These are phyloP conservation scores for Pseudorhiza aurosa DNA, from an alignment of 30 jellyfish, hydroid and myxozoan species.

Conservation along the genomic window DNA sequence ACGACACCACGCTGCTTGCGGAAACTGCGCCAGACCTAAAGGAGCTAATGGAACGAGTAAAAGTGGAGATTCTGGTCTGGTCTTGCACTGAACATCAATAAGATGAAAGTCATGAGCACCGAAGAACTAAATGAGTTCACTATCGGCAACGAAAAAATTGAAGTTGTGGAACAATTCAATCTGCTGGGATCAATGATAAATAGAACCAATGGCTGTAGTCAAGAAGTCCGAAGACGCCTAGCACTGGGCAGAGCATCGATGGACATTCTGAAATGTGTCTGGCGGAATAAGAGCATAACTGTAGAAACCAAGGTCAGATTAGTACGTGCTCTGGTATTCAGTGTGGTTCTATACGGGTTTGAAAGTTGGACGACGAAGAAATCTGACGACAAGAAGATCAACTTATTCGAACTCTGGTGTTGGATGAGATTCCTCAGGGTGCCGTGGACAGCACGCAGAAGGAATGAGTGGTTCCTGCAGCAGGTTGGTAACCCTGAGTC, in stretches of 20 bases:
- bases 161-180: conserved; percentile 28
- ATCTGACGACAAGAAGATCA: not conserved
- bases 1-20: conserved; percentile 14
- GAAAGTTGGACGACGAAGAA: not conserved
- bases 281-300: too few species aligned
- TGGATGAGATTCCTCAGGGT: not conserved
- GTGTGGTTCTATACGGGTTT: not conserved
- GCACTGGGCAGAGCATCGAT: not conserved
- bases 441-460: conserved; percentile 1
- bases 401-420: not conserved
- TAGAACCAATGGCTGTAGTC: conserved; percentile 9
- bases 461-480: not conserved
- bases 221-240: not conserved
- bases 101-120: conserved; percentile 13
- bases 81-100: conserved; percentile 8
- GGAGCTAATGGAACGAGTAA: not conserved
- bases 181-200: conserved; percentile 40
- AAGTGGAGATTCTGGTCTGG: conserved; percentile 20
- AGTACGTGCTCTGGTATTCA: not conserved
- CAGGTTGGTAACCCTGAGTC: conserved; percentile 13
- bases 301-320: not conserved
- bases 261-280: too few species aligned
- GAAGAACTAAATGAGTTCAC: conserved; percentile 8
- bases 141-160: conserved; percentile 43
- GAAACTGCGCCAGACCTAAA: not conserved